These are phyloP conservation scores for Manacus vitellinus DNA, from an alignment of 2,113 vertebrate genomes.

Conservation along the genomic window DNA sequence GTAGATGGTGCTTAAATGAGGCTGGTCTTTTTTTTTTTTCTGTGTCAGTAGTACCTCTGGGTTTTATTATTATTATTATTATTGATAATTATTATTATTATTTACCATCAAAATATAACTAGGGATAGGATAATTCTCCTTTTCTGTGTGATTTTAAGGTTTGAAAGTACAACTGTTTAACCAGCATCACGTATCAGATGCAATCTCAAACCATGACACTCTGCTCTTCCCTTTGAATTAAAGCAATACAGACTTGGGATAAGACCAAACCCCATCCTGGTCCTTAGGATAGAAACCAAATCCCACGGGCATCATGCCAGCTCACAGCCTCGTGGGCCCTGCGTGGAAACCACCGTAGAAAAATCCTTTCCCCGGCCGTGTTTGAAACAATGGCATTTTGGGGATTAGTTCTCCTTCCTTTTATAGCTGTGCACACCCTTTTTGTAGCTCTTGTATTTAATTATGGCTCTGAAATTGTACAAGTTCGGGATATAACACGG, in stretches of 20 bases:
- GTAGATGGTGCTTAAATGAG: background rate
- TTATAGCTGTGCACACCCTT: background rate
- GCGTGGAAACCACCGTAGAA: background rate
- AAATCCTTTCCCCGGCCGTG: background rate
- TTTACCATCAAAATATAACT: background rate
- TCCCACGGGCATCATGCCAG: fast-evolving
- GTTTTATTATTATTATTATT: background rate
- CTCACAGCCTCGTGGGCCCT: background rate
- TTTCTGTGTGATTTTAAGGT: background rate
- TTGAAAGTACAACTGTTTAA: background rate
- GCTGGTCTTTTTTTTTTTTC: background rate
- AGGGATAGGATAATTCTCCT: background rate
- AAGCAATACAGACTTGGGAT: background rate
- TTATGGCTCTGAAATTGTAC: background rate
- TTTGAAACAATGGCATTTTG: background rate
- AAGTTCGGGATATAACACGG: background rate
- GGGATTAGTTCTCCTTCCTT: background rate
- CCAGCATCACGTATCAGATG: background rate
- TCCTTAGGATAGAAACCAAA: background rate
- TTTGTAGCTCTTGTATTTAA: constrained; percentile 12
- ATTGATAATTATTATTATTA: background rate
- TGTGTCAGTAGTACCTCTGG: background rate
- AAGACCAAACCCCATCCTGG: background rate
- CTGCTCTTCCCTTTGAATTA: background rate
- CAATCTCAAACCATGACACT: background rate